These are phyloP conservation scores for Stichodactyla mertensii DNA, from an alignment of 64 coral and sea anemone species.

Conservation along the genomic window DNA sequence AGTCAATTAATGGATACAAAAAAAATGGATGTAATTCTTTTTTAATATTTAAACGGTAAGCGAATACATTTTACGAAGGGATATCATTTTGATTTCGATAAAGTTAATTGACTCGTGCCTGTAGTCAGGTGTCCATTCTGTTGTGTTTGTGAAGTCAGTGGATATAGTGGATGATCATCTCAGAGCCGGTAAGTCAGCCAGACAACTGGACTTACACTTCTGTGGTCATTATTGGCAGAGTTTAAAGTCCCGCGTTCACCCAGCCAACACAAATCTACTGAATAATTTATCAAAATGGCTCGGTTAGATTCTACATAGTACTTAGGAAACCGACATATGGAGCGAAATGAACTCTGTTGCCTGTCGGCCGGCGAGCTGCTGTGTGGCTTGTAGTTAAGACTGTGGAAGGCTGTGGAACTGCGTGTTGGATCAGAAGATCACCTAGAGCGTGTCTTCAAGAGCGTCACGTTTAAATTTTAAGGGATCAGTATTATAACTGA, in stretches of 20 bases:
- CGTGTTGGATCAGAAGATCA: too few relatives aligned
- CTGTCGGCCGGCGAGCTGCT: neutral
- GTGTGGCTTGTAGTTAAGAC: neutral
- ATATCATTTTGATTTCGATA: conserved; percentile 1
- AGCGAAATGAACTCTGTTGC: neutral
- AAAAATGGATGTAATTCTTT: neutral
- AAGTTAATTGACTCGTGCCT: neutral
- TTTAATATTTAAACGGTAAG: neutral
- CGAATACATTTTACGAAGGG: neutral
- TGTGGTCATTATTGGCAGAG: neutral
- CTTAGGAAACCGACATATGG: neutral
- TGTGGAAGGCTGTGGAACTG: too few relatives aligned
- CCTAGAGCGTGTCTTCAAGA: too few relatives aligned
- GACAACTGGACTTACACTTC: neutral
- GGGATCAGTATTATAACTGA: neutral
- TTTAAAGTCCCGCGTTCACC: neutral
- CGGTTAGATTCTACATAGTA: neutral
- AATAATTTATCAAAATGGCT: neutral
- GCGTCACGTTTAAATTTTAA: too few relatives aligned
- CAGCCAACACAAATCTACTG: neutral
- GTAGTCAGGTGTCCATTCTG: too few relatives aligned
- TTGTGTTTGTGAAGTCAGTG: neutral
- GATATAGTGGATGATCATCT: neutral
- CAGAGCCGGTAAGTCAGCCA: too few relatives aligned
- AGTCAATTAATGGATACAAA: neutral